Evolutionary conservation across 2,888 invertebrate genomes (phyloP).

Genomic region (Elaeidobius kamerunicus): DNA sequence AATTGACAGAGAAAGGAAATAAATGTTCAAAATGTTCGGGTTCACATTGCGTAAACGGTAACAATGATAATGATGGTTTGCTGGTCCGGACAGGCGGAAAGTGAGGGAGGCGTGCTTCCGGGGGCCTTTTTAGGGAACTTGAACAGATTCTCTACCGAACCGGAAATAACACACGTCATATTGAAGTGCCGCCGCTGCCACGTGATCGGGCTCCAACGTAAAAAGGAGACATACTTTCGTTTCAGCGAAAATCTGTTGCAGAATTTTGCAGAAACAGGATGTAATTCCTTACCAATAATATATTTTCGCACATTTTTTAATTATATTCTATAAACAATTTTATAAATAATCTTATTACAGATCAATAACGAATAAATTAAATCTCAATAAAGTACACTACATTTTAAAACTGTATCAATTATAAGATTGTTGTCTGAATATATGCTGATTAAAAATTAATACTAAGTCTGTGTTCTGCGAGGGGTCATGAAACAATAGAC

Average conservation of each 20-base stretch:
- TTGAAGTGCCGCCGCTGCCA: constrained; percentile 34
- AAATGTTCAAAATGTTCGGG: constrained; percentile 19
- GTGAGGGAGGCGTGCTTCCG: constrained; percentile 29
- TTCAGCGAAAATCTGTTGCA: constrained; percentile 7
- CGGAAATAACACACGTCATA: constrained; percentile 40
- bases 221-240: constrained; percentile 20
- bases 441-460: too few relatives aligned
- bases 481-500: too few relatives aligned
- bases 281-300: too few relatives aligned
- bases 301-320: too few relatives aligned
- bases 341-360: too few relatives aligned
- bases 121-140: constrained; percentile 20
- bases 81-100: constrained; percentile 34
- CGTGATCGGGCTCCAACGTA: constrained; percentile 37
- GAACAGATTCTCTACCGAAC: constrained; percentile 29
- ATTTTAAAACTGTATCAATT: not conserved
- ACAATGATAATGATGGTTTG: constrained; percentile 29
- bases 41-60: constrained; percentile 22
- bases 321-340: too few relatives aligned
- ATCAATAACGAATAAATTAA: constrained; percentile 8
- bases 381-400: too few relatives aligned
- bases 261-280: constrained; percentile 10
- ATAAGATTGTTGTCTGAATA: too few relatives aligned
- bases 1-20: constrained; percentile 16
- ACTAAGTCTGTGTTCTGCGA: too few relatives aligned